Base-by-base conservation (phyloP, 2,797 vertebrate species). In the Euthynnus affinis region DNA sequence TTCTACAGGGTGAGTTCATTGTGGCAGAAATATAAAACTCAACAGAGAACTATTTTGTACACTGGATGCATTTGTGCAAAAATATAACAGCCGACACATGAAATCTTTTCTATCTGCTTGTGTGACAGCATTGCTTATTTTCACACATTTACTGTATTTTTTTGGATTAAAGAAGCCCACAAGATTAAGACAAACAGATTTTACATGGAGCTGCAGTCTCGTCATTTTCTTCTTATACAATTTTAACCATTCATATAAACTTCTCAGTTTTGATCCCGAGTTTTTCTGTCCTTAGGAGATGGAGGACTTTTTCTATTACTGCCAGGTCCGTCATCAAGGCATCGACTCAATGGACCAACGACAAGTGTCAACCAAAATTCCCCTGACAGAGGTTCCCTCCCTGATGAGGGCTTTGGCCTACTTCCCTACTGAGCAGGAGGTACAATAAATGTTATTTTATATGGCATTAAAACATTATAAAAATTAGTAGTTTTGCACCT, bases 231-330 rank as follows among this genome's bases (percentile, higher is more conserved):
- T 37, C 34, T 22, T 1, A 55, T 18, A 51, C 2, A 1, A 32
- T 64, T 65, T 66, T 17, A 57, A 37, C 10, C 5, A 61, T 4
- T 6, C 2, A 34, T 34, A 6, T 8, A 34, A 23, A 4, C 23
- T 40, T 68, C 46, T 80, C 3, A n/a, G 6, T 63, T 57, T 48
- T 73, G 14, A 44, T 58, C 53, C 1, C 56, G 4, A 34, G 3
- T n/a, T 67, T 88, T 84, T 85, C 49, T 87, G 56, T 75, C 71
- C 22, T 12, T 88, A 99, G 98, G 97, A 97, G 77, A 96, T 99
- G 85, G 96, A 99, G 75, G 95, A 99, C 69, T 96, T 97, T 85
- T 99, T 99, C 92, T 98, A 97, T 88, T 98, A 97, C 5, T 96
- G 95, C 20, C 97, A 98, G 94, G 80, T 99, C 73, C 90, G 78